Conservation (phyloP, 2,113 vertebrate genomes). For the Theristicus caerulescens region DNA sequence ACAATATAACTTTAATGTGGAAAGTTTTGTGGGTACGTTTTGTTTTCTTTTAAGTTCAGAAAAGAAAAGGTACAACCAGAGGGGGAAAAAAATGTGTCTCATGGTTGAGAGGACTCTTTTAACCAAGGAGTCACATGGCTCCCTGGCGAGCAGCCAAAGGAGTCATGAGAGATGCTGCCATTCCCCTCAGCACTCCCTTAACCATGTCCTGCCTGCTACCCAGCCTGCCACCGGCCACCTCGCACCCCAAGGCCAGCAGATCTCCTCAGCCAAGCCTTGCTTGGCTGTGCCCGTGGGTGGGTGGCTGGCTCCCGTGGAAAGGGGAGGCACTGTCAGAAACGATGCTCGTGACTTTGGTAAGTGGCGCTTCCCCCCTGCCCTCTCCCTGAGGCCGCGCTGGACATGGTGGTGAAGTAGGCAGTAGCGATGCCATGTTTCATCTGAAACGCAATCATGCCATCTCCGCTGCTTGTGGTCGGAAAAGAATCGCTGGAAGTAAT, state of each 20-base stretch:
- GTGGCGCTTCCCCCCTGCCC: background rate
- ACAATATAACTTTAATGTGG: constrained; percentile 39
- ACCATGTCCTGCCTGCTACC: constrained; percentile 39
- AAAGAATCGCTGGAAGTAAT: background rate
- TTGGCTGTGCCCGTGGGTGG: fast-evolving
- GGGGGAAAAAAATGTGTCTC: background rate
- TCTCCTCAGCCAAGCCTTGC: background rate
- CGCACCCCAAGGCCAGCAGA: fast-evolving
- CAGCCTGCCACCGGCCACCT: background rate
- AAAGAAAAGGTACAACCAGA: constrained; percentile 57
- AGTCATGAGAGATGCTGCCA: constrained; percentile 60
- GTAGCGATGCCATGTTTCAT: background rate
- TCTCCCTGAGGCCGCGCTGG: fast-evolving
- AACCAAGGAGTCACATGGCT: constrained; percentile 58
- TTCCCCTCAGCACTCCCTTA: constrained; percentile 22
- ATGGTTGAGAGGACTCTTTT: constrained; percentile 69
- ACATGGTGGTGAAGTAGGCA: background rate
- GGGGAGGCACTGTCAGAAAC: background rate
- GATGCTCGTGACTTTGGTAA: fast-evolving
- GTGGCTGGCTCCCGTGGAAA: background rate
- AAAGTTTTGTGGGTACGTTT: constrained; percentile 39
- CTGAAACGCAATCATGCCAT: fast-evolving
- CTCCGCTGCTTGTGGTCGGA: background rate
- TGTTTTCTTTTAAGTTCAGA: constrained; percentile 50
- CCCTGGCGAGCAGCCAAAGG: constrained; percentile 17